Conservation (phyloP, 2,797 vertebrate species). For the Spatula clypeata region DNA sequence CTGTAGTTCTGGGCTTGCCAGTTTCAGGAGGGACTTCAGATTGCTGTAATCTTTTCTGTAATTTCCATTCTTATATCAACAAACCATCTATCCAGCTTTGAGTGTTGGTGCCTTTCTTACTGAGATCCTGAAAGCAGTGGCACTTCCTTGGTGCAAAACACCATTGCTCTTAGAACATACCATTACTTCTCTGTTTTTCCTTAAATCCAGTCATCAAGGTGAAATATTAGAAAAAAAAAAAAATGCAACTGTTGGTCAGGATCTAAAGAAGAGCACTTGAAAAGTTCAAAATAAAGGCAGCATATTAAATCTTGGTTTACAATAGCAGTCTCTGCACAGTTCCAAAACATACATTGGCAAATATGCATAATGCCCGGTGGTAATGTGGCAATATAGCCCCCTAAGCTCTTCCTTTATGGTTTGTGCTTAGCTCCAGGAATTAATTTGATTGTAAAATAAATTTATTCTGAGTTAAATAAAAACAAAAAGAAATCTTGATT, state of each 20-base stretch:
- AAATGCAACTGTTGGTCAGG: background rate
- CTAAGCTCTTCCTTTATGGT: background rate
- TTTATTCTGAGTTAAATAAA: background rate
- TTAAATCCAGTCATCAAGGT: background rate
- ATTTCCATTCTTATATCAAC: background rate
- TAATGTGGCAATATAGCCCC: background rate
- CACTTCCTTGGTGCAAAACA: background rate
- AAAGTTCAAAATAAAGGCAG: background rate
- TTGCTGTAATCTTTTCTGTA: background rate
- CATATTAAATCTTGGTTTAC: background rate
- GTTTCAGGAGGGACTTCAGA: background rate
- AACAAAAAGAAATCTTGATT: no score
- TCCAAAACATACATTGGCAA: accelerated
- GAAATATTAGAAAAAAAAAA: background rate
- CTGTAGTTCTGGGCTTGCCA: background rate
- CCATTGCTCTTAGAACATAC: background rate
- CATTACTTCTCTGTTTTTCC: background rate
- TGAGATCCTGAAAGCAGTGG: background rate
- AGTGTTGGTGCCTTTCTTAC: background rate
- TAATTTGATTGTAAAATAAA: background rate
- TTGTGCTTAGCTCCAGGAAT: background rate
- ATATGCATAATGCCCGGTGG: background rate
- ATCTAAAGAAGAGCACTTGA: background rate
- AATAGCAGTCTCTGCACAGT: background rate
- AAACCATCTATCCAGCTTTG: background rate